Conservation (phyloP, 2,888 invertebrate species). For the Drosophila hamatofila region DNA sequence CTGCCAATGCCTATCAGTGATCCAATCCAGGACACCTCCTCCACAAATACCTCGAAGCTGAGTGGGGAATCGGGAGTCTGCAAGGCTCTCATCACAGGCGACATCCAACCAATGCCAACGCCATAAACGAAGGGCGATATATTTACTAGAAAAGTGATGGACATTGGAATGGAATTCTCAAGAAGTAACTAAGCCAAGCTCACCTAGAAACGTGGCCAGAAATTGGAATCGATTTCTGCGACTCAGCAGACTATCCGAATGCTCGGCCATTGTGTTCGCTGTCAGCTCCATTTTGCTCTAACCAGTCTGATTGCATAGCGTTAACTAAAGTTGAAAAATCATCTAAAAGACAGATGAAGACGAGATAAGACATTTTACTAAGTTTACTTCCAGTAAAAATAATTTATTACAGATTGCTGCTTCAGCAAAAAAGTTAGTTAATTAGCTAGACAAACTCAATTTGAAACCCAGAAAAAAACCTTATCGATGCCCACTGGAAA, state of each 20-base stretch:
- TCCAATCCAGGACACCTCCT: conserved; percentile 77
- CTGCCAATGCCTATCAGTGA: conserved; percentile 74
- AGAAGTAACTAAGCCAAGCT: neutral
- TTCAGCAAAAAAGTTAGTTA: no score
- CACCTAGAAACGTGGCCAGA: conserved; percentile 61
- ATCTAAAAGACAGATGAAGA: no score
- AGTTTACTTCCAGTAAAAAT: neutral
- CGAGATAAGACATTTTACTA: neutral
- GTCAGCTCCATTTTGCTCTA: conserved; percentile 45
- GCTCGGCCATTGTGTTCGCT: conserved; percentile 32
- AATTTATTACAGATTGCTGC: no score
- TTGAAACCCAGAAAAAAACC: no score
- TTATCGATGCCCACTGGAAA: neutral
- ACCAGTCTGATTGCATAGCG: no score
- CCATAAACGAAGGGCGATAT: conserved; percentile 76
- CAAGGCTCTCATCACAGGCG: conserved; percentile 72
- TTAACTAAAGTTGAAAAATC: neutral
- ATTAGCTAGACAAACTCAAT: no score
- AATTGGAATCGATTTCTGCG: conserved; percentile 60
- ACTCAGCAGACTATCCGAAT: conserved; percentile 48
- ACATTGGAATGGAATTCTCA: neutral
- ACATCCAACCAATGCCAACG: conserved; percentile 79
- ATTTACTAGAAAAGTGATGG: conserved; percentile 57
- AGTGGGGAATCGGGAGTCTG: conserved; percentile 64
- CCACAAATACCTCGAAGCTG: conserved; percentile 48